Percentiles rank a stretch among this genome's conserved stretches.
Conservation (phyloP, 2,113 vertebrate species). For the Enhydra lutris region DNA sequence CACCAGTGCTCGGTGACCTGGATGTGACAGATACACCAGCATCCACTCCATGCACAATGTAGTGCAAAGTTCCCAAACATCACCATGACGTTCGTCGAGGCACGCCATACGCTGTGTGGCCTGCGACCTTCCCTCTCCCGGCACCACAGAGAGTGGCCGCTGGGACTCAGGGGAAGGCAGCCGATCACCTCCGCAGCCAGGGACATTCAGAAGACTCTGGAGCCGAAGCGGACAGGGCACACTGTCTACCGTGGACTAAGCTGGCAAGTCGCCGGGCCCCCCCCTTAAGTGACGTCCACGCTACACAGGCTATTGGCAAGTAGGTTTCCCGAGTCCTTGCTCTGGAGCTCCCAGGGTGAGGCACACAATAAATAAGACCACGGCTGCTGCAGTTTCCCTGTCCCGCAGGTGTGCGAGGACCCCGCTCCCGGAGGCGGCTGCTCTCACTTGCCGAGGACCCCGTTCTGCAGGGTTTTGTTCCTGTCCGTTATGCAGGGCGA, state of each 20-base stretch:
- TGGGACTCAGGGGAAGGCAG: background rate
- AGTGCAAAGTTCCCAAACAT: slow-evolving; percentile 41
- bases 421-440: background rate
- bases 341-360: background rate
- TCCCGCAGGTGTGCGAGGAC: background rate
- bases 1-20: background rate
- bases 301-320: background rate
- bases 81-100: background rate
- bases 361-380: slow-evolving; percentile 58
- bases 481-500: slow-evolving; percentile 38
- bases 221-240: background rate
- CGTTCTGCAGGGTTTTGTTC: slow-evolving; percentile 76
- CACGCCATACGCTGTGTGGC: background rate
- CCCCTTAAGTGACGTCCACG: background rate
- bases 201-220: background rate
- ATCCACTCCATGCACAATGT: slow-evolving; percentile 40
- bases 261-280: background rate
- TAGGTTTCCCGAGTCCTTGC: background rate
- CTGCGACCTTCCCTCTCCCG: background rate
- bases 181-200: background rate
- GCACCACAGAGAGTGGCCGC: fast-evolving
- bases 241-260: background rate
- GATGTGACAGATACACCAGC: slow-evolving; percentile 54
- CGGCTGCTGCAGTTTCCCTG: slow-evolving; percentile 34
- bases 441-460: slow-evolving; percentile 80